Evolutionary conservation across 1,140 invertebrate species (phyloP), one percentile per base, ranked within the genome.

Genomic region (Microvelia longipes): DNA sequence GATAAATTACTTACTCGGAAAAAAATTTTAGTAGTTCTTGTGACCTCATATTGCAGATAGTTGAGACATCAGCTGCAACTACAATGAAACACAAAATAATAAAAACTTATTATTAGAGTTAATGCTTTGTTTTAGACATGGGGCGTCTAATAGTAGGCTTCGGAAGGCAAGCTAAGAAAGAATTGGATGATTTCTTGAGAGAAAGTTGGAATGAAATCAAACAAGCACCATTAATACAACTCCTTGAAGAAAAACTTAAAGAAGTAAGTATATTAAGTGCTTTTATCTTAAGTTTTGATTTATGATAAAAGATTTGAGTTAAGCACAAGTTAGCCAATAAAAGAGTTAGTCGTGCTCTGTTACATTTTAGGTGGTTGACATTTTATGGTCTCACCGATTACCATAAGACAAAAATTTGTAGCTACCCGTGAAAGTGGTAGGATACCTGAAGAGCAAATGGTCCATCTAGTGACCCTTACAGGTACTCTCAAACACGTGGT

Each of bases 141-240:
- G 81, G 78, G 2, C 83, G 84, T 69, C 77, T 83, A 19, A 13
- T 82, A 1, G 75, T 80, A 27, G 83, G 84, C 74, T 73, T 79
- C 1, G 72, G 80, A 15, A 77, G 79, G 25, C 78, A 82, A 24
- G 73, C 84, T 14, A 77, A 79, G 11, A 78, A 80, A 60, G 80
- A 84, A n/a, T 24, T 83, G 0, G 78, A 81, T 11, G 82, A 83
- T 14, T 76, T 85, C 14, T 68, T 75, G 1, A 68, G 78, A 0
- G 74, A 81, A 15, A 35, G 85, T 1, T 75, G 77, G 1, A 80
- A 85, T 67, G 82, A 86, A 72, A 66, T 85, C 1, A 82, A 83
- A 62, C 78, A 81, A 15, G 75, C 86, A 1, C 85, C 85, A 0
- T 73, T 85, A 60, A 79, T 85, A 30, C 81, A 82, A 11, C 75